Evolutionary conservation across 2,113 vertebrate genomes (phyloP).

Genomic region (Vulpes ferrilata): DNA sequence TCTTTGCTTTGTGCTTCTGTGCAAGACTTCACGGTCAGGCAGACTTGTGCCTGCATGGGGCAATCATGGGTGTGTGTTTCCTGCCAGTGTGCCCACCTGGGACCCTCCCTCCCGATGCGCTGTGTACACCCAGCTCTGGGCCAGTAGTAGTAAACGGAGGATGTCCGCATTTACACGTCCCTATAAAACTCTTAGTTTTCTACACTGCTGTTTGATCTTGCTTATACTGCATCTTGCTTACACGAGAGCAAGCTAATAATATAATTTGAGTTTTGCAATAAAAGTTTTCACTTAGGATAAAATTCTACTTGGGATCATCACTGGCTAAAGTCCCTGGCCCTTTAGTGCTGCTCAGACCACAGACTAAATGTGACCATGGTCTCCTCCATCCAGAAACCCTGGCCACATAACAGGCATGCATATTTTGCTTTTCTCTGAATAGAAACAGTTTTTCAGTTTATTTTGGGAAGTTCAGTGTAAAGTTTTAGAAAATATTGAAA

Average conservation of each 20-base stretch:
- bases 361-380: fast-evolving
- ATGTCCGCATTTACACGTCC: neutral
- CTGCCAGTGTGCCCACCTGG: conserved; percentile 60
- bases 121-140: conserved; percentile 20
- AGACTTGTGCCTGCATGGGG: neutral
- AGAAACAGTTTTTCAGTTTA: neutral
- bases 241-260: neutral
- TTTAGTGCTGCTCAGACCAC: neutral
- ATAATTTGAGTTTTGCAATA: neutral
- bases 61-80: conserved; percentile 61
- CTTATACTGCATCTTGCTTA: neutral
- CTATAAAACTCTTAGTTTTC: neutral
- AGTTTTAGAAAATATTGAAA: neutral
- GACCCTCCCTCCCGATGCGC: neutral
- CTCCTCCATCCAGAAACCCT: neutral
- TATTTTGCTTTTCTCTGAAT: neutral
- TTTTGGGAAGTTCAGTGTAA: neutral
- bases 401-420: neutral
- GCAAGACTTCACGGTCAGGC: conserved; percentile 26
- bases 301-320: fast-evolving
- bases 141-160: neutral
- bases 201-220: neutral
- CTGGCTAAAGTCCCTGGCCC: neutral
- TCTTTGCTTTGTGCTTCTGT: conserved; percentile 73
- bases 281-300: neutral